A percentile compares a stretch with the other conserved stretches of the same genome.
phyloP scores from a whole-genome alignment of 2,113 vertebrate species.

The Centropus bengalensis region DNA sequence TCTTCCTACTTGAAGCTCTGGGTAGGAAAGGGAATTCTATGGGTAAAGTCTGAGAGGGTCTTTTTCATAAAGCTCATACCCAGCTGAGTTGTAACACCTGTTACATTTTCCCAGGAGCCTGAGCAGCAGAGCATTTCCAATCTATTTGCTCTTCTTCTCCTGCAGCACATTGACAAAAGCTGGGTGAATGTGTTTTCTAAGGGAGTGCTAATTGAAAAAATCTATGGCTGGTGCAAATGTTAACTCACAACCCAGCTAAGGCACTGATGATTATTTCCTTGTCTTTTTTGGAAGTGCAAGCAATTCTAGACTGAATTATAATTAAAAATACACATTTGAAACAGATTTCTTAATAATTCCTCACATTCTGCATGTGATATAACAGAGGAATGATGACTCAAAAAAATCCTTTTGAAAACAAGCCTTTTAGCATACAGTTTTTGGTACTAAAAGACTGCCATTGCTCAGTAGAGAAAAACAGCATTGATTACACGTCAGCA shows the following conservation, averaged over 20 bases:
- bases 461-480: not conserved
- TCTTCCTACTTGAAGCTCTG: conserved; percentile 83
- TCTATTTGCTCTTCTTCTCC: conserved; percentile 84
- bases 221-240: conserved; percentile 70
- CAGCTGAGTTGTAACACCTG: conserved; percentile 87
- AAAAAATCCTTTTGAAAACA: not conserved
- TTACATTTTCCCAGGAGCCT: conserved; percentile 89
- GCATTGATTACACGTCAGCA: not conserved
- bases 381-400: not conserved
- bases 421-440: not conserved
- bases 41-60: conserved; percentile 78
- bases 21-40: conserved; percentile 81
- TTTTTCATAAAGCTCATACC: conserved; percentile 82
- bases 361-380: not conserved
- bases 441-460: not conserved
- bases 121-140: conserved; percentile 79
- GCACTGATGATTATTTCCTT: conserved; percentile 68
- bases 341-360: not conserved
- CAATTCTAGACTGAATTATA: conserved; percentile 53
- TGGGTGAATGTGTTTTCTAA: conserved; percentile 73
- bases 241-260: conserved; percentile 67
- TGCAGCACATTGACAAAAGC: conserved; percentile 77
- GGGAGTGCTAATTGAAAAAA: conserved; percentile 78
- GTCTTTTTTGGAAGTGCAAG: conserved; percentile 60
- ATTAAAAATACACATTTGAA: conserved; percentile 38